These are phyloP conservation scores for Galeopterus variegatus DNA, from an alignment of 2,113 vertebrate genomes.

Conservation along the genomic window DNA sequence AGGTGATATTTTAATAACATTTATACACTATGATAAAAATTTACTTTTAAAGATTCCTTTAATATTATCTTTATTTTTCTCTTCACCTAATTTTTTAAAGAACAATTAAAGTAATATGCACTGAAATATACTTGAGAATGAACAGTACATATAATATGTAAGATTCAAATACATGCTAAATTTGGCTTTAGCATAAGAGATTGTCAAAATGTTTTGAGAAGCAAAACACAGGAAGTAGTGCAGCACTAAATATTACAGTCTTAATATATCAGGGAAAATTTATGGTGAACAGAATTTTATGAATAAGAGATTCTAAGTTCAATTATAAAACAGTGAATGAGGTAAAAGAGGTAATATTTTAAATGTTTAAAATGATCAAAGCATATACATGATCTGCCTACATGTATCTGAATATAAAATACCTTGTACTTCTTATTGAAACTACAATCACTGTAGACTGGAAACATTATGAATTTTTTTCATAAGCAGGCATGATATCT, in stretches of 20 bases:
- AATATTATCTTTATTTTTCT: neutral
- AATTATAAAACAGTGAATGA: neutral
- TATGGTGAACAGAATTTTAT: neutral
- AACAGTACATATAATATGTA: neutral
- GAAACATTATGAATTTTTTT: neutral
- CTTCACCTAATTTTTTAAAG: neutral
- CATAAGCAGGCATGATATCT: too few relatives aligned
- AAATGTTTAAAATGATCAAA: constrained; percentile 14
- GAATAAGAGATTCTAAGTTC: neutral
- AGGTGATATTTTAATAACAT: neutral
- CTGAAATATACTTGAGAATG: neutral
- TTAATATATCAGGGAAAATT: neutral
- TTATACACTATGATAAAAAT: neutral
- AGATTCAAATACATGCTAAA: neutral
- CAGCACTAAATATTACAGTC: neutral
- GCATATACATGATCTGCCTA: neutral
- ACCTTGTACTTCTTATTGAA: neutral
- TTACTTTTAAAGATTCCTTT: neutral
- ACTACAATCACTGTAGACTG: neutral
- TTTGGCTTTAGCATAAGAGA: neutral
- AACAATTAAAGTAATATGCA: neutral
- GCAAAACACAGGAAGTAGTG: neutral
- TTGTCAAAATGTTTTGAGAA: neutral
- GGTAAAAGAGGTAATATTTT: neutral
- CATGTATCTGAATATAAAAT: neutral